A percentile compares a stretch with the other conserved stretches of the same genome.
Evolutionary conservation across 2,797 vertebrate species (phyloP).

Genomic region (Acipenser ruthenus): DNA sequence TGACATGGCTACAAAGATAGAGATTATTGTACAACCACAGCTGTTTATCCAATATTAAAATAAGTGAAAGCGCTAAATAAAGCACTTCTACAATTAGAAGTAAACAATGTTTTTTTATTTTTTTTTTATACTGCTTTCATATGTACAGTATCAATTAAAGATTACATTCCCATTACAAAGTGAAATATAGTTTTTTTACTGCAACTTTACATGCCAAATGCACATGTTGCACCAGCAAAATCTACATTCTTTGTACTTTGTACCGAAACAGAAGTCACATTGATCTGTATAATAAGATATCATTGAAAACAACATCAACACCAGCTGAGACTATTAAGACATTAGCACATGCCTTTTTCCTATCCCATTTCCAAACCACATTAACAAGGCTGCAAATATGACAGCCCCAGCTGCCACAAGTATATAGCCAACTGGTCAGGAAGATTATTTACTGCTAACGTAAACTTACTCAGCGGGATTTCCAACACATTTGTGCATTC

Average conservation of each 20-base stretch:
- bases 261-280: slow-evolving; percentile 32
- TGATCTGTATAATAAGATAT: slow-evolving; percentile 21
- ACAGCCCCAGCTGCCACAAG: slow-evolving; percentile 37
- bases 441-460: slow-evolving; percentile 52
- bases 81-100: too few species aligned
- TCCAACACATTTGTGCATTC: slow-evolving; percentile 45
- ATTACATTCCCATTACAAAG: too few species aligned
- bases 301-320: slow-evolving; percentile 24
- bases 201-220: too few species aligned
- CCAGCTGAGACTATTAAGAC: slow-evolving; percentile 33
- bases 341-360: slow-evolving; percentile 23
- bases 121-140: too few species aligned
- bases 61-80: too few species aligned
- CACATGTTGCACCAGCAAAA: too few species aligned
- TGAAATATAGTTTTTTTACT: too few species aligned
- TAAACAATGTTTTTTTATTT: too few species aligned
- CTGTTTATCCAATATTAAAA: too few species aligned
- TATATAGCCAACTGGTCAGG: slow-evolving; percentile 42
- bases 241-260: neutral
- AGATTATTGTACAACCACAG: too few species aligned
- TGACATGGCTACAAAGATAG: too few species aligned
- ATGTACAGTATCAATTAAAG: too few species aligned
- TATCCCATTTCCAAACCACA: slow-evolving; percentile 38
- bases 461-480: slow-evolving; percentile 51
- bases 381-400: slow-evolving; percentile 35